Conservation (phyloP, 2,888 invertebrate species). For the Folsomia candida region DNA sequence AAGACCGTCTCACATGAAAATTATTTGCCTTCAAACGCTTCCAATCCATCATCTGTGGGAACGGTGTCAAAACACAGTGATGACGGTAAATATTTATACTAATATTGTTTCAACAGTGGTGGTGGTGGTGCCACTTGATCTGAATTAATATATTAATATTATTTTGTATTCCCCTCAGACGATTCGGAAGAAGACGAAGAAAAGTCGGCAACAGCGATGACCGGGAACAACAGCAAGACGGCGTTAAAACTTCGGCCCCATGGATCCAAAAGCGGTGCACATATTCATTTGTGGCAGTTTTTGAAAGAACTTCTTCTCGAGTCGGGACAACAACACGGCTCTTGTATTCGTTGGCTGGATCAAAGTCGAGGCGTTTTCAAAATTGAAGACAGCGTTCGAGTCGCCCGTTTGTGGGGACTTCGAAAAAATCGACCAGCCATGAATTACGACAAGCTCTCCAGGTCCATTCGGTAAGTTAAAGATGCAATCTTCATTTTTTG, state of each 20-base stretch:
- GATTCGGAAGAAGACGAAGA: constrained; percentile 63
- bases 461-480: constrained; percentile 96
- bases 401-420: constrained; percentile 96
- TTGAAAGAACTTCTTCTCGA: constrained; percentile 89
- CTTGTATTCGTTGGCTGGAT: constrained; percentile 96
- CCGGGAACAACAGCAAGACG: constrained; percentile 18
- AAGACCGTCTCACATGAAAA: neutral
- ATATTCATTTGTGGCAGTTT: constrained; percentile 99
- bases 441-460: constrained; percentile 98
- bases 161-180: constrained; percentile 49
- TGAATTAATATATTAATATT: neutral
- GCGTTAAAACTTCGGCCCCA: no score
- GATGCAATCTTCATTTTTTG: no score
- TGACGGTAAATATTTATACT: constrained; percentile 15
- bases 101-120: no score
- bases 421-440: constrained; percentile 97
- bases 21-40: constrained; percentile 19
- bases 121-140: no score
- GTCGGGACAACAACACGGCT: constrained; percentile 82
- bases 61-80: constrained; percentile 31
- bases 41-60: constrained; percentile 33
- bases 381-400: constrained; percentile 96
- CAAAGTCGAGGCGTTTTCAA: constrained; percentile 93
- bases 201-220: constrained; percentile 26
- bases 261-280: constrained; percentile 62